Evolutionary conservation across 1,140 invertebrate genomes (phyloP).

Genomic region (Asobara japonica): DNA sequence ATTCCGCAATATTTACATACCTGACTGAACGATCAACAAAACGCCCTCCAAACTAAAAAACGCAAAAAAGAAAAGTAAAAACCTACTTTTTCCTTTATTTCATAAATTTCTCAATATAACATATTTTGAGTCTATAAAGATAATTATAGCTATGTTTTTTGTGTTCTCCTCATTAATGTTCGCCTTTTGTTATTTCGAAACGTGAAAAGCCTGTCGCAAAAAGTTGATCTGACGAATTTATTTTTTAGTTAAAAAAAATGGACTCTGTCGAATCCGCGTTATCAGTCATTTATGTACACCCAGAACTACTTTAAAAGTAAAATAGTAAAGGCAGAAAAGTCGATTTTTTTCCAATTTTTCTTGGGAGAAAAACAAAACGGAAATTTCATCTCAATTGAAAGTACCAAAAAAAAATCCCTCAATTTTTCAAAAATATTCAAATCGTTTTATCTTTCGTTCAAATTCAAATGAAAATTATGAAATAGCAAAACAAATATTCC

Average conservation of each 20-base stretch:
- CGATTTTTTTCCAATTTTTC: too few species aligned
- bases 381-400: too few species aligned
- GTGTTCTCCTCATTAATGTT: background rate
- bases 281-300: background rate
- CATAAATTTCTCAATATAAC: background rate
- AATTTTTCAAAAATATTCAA: too few species aligned
- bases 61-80: background rate
- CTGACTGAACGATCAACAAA: slow-evolving; percentile 45
- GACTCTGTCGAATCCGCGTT: background rate
- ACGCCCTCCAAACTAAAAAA: background rate
- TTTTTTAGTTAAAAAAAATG: background rate
- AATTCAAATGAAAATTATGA: too few species aligned
- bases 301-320: too few species aligned
- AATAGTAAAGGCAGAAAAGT: too few species aligned
- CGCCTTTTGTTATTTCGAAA: background rate
- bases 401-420: too few species aligned
- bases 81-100: slow-evolving; percentile 13
- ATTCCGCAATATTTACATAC: slow-evolving; percentile 53
- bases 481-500: too few species aligned
- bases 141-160: slow-evolving; percentile 31
- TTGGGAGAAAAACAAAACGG: too few species aligned
- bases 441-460: too few species aligned
- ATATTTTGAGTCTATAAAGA: slow-evolving; percentile 19
- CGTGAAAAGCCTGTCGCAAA: slow-evolving; percentile 4
- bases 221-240: background rate